Evolutionary conservation across 1,140 invertebrate genomes (phyloP).

Genomic region (Capitella teleta): DNA sequence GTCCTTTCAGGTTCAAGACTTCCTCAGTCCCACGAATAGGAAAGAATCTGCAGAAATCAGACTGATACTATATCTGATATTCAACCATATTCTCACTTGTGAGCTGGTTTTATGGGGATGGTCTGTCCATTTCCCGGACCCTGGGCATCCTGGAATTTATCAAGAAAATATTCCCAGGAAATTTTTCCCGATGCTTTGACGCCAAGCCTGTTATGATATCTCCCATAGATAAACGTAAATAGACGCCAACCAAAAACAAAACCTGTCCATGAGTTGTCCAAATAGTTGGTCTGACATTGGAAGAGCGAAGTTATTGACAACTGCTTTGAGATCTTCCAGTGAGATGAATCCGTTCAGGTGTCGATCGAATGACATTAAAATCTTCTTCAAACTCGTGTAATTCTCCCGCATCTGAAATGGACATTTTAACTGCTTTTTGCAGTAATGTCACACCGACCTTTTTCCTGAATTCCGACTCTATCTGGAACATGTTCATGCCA

Average conservation of each 20-base stretch:
- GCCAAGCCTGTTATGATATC: slow-evolving; percentile 29
- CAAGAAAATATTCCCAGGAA: slow-evolving; percentile 35
- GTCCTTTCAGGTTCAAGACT: slow-evolving; percentile 20
- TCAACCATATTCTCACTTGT: slow-evolving; percentile 22
- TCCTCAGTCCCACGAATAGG: slow-evolving; percentile 29
- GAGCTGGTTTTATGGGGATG: slow-evolving; percentile 29
- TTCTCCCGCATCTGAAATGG: slow-evolving; percentile 31
- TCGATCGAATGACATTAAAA: slow-evolving; percentile 29
- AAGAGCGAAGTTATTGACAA: slow-evolving; percentile 29
- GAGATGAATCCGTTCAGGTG: slow-evolving; percentile 28
- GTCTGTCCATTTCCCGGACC: slow-evolving; percentile 33
- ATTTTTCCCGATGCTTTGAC: slow-evolving; percentile 27
- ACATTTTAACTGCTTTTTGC: too few species aligned
- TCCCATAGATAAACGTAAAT: too few species aligned
- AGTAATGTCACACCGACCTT: too few species aligned
- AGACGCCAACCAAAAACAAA: too few species aligned
- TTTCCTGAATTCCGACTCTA: too few species aligned
- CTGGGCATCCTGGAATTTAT: slow-evolving; percentile 33
- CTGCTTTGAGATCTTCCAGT: slow-evolving; percentile 29
- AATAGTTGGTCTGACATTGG: slow-evolving; percentile 38
- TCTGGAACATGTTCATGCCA: too few species aligned
- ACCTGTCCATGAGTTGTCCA: slow-evolving; percentile 33
- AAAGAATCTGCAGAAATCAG: too few species aligned
- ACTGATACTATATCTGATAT: neutral
- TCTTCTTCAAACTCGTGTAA: slow-evolving; percentile 30